Percentiles rank a stretch among this genome's conserved stretches.
phyloP scores from a whole-genome alignment of 2,888 invertebrate genomes.

The Auanema freiburgensis region DNA sequence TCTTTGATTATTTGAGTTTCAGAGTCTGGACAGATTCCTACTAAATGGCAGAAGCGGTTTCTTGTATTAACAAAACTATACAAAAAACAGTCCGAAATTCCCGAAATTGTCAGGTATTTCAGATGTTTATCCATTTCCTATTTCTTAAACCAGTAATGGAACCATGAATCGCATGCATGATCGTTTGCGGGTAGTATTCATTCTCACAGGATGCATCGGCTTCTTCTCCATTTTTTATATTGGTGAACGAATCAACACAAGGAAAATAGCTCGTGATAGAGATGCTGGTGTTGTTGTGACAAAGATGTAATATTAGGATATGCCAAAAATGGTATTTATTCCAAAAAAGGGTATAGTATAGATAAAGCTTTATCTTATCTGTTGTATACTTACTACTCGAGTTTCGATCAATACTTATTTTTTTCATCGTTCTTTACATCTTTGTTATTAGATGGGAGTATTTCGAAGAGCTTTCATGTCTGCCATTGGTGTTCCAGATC shows the following conservation, averaged over 20 bases:
- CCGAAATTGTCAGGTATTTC: slow-evolving; percentile 47
- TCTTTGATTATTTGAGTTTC: neutral
- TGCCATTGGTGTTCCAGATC: slow-evolving; percentile 35
- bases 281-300: slow-evolving; percentile 46
- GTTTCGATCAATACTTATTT: slow-evolving; percentile 27
- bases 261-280: slow-evolving; percentile 40
- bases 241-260: slow-evolving; percentile 34
- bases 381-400: slow-evolving; percentile 5
- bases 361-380: neutral
- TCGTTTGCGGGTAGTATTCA: slow-evolving; percentile 52
- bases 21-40: slow-evolving; percentile 42
- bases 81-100: slow-evolving; percentile 41
- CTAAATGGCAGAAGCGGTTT: slow-evolving; percentile 46
- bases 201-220: slow-evolving; percentile 39
- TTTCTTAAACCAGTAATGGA: slow-evolving; percentile 32
- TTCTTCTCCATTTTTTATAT: slow-evolving; percentile 46
- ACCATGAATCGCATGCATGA: slow-evolving; percentile 60
- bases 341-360: neutral
- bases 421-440: slow-evolving; percentile 1
- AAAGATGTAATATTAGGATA: slow-evolving; percentile 28
- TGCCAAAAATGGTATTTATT: too few relatives aligned
- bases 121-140: neutral
- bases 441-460: slow-evolving; percentile 36
- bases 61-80: slow-evolving; percentile 52
- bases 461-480: slow-evolving; percentile 48